Percentiles rank a stretch among this genome's conserved stretches.
These are phyloP conservation scores for Drosophila arizonae DNA, from an alignment of 1,140 invertebrate genomes.

Conservation along the genomic window DNA sequence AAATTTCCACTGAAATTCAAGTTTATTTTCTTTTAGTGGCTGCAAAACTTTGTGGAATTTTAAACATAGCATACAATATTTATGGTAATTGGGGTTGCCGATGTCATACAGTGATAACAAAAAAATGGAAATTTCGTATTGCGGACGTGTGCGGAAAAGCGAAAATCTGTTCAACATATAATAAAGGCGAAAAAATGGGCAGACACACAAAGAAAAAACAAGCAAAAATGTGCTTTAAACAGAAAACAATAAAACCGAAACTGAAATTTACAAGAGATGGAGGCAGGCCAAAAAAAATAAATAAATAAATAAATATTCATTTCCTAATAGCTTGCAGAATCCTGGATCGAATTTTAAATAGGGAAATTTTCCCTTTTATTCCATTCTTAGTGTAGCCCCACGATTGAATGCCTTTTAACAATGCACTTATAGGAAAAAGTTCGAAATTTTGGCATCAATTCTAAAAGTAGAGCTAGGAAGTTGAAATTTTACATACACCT, in stretches of 20 bases:
- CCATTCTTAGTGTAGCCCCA: too few relatives aligned
- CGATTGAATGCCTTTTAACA: too few relatives aligned
- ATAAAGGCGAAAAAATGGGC: neutral
- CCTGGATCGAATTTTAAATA: too few relatives aligned
- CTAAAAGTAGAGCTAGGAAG: too few relatives aligned
- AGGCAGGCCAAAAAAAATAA: too few relatives aligned
- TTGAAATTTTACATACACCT: too few relatives aligned
- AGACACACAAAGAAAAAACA: neutral
- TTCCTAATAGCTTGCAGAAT: too few relatives aligned
- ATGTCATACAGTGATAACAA: slow-evolving; percentile 53
- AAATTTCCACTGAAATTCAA: neutral
- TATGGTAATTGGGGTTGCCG: slow-evolving; percentile 52
- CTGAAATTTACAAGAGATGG: neutral
- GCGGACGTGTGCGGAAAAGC: slow-evolving; percentile 41
- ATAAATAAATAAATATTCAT: too few relatives aligned
- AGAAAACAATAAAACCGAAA: neutral
- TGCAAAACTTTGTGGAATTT: slow-evolving; percentile 36
- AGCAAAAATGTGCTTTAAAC: slow-evolving; percentile 5
- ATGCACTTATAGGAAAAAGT: too few relatives aligned
- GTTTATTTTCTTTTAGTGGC: neutral
- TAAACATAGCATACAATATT: slow-evolving; percentile 57
- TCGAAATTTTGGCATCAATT: too few relatives aligned
- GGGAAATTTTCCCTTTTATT: too few relatives aligned
- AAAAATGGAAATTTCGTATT: slow-evolving; percentile 28
- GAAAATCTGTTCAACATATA: slow-evolving; percentile 51